A percentile compares a stretch with the other conserved stretches of the same genome.
Evolutionary conservation across 1,140 invertebrate genomes (phyloP).

Genomic region (Potamilus streckersoni): DNA sequence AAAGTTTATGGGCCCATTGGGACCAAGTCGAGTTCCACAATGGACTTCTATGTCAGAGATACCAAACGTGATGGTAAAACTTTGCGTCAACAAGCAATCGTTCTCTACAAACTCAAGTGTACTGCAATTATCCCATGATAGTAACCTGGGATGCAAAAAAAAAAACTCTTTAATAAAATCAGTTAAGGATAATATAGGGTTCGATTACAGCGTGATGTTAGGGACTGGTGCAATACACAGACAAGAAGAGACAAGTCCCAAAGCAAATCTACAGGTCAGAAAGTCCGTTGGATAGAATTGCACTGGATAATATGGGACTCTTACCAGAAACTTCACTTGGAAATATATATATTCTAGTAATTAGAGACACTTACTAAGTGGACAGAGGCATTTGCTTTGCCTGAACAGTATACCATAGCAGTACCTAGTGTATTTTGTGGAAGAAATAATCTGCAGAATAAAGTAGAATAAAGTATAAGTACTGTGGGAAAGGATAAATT

Average conservation of each 20-base stretch:
- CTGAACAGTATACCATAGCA: slow-evolving; percentile 38
- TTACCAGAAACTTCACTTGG: too few species aligned
- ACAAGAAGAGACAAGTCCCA: not conserved
- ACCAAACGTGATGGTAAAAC: not conserved
- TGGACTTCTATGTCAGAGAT: not conserved
- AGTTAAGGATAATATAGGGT: slow-evolving; percentile 14
- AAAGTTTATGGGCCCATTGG: too few species aligned
- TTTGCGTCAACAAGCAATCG: not conserved
- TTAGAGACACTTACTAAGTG: slow-evolving; percentile 45
- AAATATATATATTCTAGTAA: too few species aligned
- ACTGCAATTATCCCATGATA: too few species aligned
- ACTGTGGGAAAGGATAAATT: too few species aligned
- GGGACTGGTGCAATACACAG: not conserved
- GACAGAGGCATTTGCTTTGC: slow-evolving; percentile 34
- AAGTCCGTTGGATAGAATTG: slow-evolving; percentile 6
- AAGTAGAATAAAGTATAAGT: too few species aligned
- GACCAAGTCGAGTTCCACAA: too few species aligned
- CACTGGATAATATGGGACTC: too few species aligned
- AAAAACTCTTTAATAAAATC: not conserved
- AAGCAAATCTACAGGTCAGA: not conserved
- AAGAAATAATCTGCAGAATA: slow-evolving; percentile 48
- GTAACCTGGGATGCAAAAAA: not conserved
- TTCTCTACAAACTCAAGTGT: not conserved
- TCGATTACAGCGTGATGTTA: slow-evolving; percentile 3
- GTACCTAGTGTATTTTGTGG: slow-evolving; percentile 50